Evolutionary conservation across 2,797 vertebrate species (phyloP).

Genomic region (Enoplosus armatus): DNA sequence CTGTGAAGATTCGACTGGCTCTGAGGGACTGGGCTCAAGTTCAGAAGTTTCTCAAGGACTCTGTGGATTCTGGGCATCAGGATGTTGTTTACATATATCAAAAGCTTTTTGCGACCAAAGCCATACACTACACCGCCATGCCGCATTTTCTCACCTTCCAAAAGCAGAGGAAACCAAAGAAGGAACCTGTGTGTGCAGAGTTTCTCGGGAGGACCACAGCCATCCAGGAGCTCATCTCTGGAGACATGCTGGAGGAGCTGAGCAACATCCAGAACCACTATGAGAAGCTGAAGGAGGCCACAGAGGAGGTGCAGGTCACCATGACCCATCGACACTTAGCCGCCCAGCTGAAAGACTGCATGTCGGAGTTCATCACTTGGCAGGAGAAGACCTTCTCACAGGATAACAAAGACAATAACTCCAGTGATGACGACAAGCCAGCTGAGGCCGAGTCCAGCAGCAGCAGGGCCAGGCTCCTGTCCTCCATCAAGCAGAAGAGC

Average conservation of each 20-base stretch:
- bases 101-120: conserved; percentile 59
- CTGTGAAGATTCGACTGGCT: conserved; percentile 60
- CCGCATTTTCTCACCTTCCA: conserved; percentile 68
- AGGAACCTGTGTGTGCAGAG: conserved; percentile 9
- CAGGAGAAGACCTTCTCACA: conserved; percentile 64
- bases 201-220: conserved; percentile 51
- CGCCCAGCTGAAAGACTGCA: conserved; percentile 22
- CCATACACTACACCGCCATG: conserved; percentile 74
- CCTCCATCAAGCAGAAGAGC: conserved; percentile 77
- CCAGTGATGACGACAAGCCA: neutral
- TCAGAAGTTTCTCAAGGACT: conserved; percentile 65
- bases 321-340: conserved; percentile 43
- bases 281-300: conserved; percentile 58
- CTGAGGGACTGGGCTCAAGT: conserved; percentile 67
- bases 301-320: conserved; percentile 30
- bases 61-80: conserved; percentile 37
- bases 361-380: conserved; percentile 65
- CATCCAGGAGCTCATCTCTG: conserved; percentile 52
- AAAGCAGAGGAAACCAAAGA: conserved; percentile 51
- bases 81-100: conserved; percentile 71
- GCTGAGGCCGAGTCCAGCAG: conserved; percentile 11
- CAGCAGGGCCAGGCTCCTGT: conserved; percentile 66
- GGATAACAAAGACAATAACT: neutral
- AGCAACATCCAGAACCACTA: conserved; percentile 69
- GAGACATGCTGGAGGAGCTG: conserved; percentile 65